A percentile compares a stretch with the other conserved stretches of the same genome.
Conservation (phyloP, 2,888 invertebrate species). For the Agelastica alni region DNA sequence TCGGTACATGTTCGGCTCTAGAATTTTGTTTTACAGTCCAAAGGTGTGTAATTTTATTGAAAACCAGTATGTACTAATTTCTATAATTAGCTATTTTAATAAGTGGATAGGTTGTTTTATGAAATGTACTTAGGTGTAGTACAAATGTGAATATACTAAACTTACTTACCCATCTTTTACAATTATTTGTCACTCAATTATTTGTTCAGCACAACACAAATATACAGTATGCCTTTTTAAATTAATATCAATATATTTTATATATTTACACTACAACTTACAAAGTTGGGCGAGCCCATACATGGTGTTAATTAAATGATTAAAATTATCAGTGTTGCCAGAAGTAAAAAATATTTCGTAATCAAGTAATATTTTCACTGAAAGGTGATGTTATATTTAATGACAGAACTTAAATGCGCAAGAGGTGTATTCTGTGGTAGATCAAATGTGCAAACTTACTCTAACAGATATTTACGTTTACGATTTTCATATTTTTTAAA, state of each 20-base stretch:
- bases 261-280: constrained; percentile 31
- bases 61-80: background rate
- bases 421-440: no score
- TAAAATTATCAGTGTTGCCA: constrained; percentile 10
- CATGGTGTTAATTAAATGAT: constrained; percentile 32
- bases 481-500: no score
- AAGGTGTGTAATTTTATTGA: no score
- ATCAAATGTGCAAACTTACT: no score
- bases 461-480: no score
- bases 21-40: no score
- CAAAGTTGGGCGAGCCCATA: constrained; percentile 53
- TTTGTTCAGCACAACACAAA: constrained; percentile 11
- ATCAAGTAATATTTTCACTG: no score
- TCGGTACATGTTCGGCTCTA: background rate
- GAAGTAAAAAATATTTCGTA: no score
- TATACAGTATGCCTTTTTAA: constrained; percentile 12
- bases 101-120: background rate
- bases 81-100: background rate
- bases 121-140: no score
- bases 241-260: constrained; percentile 10
- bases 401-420: no score
- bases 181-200: background rate
- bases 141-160: background rate
- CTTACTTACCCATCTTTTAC: constrained; percentile 17
- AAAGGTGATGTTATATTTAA: no score